Conservation (phyloP, 2,113 vertebrate genomes). For the Ia io region DNA sequence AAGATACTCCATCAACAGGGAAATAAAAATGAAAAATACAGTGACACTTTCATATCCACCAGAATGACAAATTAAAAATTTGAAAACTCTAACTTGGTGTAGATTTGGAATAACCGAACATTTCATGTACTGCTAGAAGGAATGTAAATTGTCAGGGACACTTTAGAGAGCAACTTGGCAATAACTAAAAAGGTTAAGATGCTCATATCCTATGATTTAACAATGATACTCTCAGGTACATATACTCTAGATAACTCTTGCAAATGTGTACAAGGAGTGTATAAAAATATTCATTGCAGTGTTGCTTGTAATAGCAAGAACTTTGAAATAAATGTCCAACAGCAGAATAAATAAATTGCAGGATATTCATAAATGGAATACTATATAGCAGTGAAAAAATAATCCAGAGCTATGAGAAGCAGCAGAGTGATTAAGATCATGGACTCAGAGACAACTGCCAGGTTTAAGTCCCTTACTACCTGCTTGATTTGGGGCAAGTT, state of each 20-base stretch:
- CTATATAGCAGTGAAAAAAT: background rate
- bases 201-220: background rate
- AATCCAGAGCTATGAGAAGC: background rate
- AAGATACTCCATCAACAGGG: background rate
- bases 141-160: background rate
- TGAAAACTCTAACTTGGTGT: background rate
- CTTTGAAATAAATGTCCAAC: background rate
- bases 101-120: background rate
- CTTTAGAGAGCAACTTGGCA: background rate
- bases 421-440: background rate
- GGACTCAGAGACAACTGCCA: background rate
- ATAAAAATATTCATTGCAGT: background rate
- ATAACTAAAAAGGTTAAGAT: background rate
- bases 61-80: constrained; percentile 17
- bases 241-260: background rate
- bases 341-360: background rate
- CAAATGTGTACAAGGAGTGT: background rate
- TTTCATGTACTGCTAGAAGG: background rate
- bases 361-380: background rate
- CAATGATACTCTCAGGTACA: background rate
- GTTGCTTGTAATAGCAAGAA: background rate
- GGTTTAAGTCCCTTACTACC: background rate
- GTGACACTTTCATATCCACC: background rate
- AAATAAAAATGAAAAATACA: background rate
- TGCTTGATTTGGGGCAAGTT: background rate